phyloP scores from a whole-genome alignment of 2,797 vertebrate species.

The Telmatherina bonti region DNA sequence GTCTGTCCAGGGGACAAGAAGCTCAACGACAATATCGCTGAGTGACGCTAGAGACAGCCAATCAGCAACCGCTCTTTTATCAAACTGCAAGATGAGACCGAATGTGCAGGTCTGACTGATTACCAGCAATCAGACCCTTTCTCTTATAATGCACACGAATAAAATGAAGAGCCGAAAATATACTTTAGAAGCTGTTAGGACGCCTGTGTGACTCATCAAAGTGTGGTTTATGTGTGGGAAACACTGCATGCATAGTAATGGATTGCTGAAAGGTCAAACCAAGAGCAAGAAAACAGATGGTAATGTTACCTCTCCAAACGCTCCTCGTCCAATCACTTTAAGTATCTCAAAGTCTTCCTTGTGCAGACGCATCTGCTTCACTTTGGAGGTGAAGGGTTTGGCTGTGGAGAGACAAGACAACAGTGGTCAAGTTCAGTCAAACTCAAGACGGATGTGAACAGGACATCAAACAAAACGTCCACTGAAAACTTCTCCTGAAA shows the following conservation, averaged over 20 bases:
- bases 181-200: background rate
- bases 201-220: background rate
- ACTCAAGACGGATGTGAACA: background rate
- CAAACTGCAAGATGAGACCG: too few relatives aligned
- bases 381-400: slow-evolving; percentile 89
- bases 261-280: background rate
- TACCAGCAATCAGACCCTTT: too few relatives aligned
- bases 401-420: slow-evolving; percentile 77
- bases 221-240: background rate
- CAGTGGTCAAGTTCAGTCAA: background rate
- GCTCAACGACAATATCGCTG: too few relatives aligned
- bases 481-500: too few relatives aligned
- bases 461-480: too few relatives aligned
- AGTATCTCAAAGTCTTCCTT: slow-evolving; percentile 95
- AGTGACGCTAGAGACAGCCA: too few relatives aligned
- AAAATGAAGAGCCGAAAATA: background rate
- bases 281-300: slow-evolving; percentile 17
- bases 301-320: slow-evolving; percentile 92
- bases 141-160: too few relatives aligned
- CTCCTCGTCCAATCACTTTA: slow-evolving; percentile 95
- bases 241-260: slow-evolving; percentile 17
- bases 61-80: too few relatives aligned
- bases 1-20: too few relatives aligned
- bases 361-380: slow-evolving; percentile 92
- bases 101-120: too few relatives aligned